Evolutionary conservation across 1,140 invertebrate genomes (phyloP).

Genomic region (Colletes gigas): DNA sequence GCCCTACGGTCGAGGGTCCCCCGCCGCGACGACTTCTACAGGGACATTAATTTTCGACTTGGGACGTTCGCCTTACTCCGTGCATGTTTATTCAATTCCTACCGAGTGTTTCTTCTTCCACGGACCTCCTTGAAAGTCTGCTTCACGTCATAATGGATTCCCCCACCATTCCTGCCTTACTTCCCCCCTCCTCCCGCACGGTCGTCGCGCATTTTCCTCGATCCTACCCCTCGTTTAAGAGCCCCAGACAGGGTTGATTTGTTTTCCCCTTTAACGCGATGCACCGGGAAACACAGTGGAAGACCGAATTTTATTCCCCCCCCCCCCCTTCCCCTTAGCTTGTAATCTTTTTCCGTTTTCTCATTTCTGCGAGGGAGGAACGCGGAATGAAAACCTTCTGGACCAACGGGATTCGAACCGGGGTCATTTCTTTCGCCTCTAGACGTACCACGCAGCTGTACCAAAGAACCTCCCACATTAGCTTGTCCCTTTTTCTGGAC

Average conservation of each 20-base stretch:
- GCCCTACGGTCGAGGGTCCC: conserved; percentile 37
- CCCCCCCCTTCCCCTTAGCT: not conserved
- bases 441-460: not conserved
- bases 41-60: conserved; percentile 67
- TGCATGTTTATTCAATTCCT: conserved; percentile 72
- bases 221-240: not conserved
- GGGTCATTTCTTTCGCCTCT: not conserved
- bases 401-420: not conserved
- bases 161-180: conserved; percentile 44
- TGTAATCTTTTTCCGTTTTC: not conserved
- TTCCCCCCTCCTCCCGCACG: not conserved
- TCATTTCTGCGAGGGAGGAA: not conserved
- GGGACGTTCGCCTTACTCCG: conserved; percentile 51
- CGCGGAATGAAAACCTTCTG: not conserved
- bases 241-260: conserved; percentile 1
- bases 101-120: conserved; percentile 43
- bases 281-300: not conserved
- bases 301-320: conserved; percentile 19
- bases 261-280: conserved; percentile 21
- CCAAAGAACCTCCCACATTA: not conserved
- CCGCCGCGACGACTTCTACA: conserved; percentile 60
- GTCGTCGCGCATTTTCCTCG: conserved; percentile 15
- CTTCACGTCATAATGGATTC: conserved; percentile 63
- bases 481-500: conserved; percentile 6
- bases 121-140: conserved; percentile 35